phyloP scores from a whole-genome alignment of 1,140 invertebrate genomes.

The Thaumetopoea pityocampa region DNA sequence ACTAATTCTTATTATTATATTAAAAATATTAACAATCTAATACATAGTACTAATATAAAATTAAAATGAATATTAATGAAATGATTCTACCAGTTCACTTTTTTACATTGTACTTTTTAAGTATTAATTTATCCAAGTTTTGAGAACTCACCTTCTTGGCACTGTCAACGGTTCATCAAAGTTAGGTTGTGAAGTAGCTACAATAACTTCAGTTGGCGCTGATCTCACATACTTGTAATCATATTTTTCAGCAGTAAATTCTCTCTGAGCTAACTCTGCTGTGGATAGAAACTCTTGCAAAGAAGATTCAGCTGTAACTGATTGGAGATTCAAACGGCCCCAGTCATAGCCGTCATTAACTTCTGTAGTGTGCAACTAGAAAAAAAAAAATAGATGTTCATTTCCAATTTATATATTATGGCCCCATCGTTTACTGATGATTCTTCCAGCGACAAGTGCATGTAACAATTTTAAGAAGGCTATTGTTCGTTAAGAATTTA shows the following conservation, averaged over 20 bases:
- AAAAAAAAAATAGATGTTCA: slow-evolving; percentile 23
- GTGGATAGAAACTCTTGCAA: slow-evolving; percentile 97
- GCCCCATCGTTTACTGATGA: no score
- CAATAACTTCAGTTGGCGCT: slow-evolving; percentile 44
- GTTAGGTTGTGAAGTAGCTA: slow-evolving; percentile 59
- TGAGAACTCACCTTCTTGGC: slow-evolving; percentile 57
- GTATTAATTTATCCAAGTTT: no score
- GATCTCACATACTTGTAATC: slow-evolving; percentile 83
- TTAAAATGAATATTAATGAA: no score
- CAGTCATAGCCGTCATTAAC: slow-evolving; percentile 93
- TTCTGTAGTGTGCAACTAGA: slow-evolving; percentile 90
- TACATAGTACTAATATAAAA: no score
- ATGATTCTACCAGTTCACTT: no score
- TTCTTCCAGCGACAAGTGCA: no score
- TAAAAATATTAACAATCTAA: no score
- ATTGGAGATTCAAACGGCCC: slow-evolving; percentile 92
- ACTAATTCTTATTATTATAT: no score
- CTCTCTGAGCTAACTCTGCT: slow-evolving; percentile 93
- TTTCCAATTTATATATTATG: no score
- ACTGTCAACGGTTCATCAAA: slow-evolving; percentile 68
- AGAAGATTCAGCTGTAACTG: slow-evolving; percentile 96
- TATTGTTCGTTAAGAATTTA: no score
- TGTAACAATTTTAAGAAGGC: no score
- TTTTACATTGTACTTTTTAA: no score
- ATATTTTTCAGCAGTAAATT: slow-evolving; percentile 94